These are phyloP conservation scores for Pentamera pediparva DNA, from an alignment of 53 echinoderm and acorn worm species.

Conservation along the genomic window DNA sequence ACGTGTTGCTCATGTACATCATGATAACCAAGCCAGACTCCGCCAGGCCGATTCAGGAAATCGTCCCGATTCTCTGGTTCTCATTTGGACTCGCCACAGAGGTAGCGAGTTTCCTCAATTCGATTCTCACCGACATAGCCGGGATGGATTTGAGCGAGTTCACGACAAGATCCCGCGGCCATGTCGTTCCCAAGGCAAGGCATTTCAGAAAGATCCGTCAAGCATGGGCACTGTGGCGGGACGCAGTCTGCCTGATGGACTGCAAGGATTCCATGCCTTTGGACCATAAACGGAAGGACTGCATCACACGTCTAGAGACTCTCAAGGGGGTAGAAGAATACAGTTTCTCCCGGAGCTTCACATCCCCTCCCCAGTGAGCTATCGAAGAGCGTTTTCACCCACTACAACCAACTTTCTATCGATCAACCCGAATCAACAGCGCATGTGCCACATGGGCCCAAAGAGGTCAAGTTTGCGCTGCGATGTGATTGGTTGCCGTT, in stretches of 20 bases:
- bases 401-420: neutral
- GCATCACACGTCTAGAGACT: no score
- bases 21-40: neutral
- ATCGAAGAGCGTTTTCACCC: no score
- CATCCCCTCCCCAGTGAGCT: constrained; percentile 11
- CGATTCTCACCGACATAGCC: neutral
- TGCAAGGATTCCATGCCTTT: neutral
- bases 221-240: neutral
- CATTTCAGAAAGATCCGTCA: neutral
- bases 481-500: constrained; percentile 21
- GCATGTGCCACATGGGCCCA: no score
- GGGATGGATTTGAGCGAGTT: neutral
- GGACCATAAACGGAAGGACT: constrained; percentile 1
- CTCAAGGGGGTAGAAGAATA: constrained; percentile 16
- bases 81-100: neutral
- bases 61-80: constrained; percentile 9
- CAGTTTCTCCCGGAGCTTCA: constrained; percentile 23
- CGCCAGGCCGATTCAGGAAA: neutral
- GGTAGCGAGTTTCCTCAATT: neutral
- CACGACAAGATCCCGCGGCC: neutral
- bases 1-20: constrained; percentile 7
- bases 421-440: no score
- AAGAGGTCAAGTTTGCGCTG: neutral
- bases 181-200: neutral
- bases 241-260: neutral